These are phyloP conservation scores for Probaryconus sp. DNA, from an alignment of 1,140 invertebrate species.

Conservation along the genomic window DNA sequence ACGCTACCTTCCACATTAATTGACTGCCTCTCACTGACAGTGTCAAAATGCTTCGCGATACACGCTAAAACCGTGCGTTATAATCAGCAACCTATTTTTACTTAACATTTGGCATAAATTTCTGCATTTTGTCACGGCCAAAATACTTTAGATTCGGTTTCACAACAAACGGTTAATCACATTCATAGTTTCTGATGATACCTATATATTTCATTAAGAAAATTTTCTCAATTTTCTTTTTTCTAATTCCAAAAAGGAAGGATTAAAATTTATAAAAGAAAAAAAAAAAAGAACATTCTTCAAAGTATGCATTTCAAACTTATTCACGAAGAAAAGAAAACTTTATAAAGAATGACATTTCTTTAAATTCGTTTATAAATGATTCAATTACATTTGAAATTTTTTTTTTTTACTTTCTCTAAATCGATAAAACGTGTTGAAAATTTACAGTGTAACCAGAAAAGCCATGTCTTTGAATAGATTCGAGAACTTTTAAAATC, in stretches of 20 bases:
- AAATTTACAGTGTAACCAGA: no score
- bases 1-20: conserved; percentile 39
- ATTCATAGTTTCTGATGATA: not conserved
- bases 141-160: conserved; percentile 15
- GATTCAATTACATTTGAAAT: no score
- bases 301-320: no score
- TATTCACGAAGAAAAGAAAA: no score
- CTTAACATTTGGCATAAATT: conserved; percentile 45
- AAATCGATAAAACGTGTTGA: no score
- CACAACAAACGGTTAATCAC: conserved; percentile 6
- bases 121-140: conserved; percentile 39
- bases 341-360: no score
- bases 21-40: conserved; percentile 34
- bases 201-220: not conserved
- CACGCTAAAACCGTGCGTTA: conserved; percentile 21
- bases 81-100: conserved; percentile 40
- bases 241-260: not conserved
- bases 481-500: no score
- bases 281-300: no score
- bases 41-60: conserved; percentile 36
- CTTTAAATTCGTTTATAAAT: no score
- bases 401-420: no score
- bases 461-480: no score
- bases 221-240: not conserved
- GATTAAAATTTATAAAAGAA: no score